These are phyloP conservation scores for Gnathonemus echidnorhynchus DNA, from an alignment of 2,113 vertebrate species.

Conservation along the genomic window DNA sequence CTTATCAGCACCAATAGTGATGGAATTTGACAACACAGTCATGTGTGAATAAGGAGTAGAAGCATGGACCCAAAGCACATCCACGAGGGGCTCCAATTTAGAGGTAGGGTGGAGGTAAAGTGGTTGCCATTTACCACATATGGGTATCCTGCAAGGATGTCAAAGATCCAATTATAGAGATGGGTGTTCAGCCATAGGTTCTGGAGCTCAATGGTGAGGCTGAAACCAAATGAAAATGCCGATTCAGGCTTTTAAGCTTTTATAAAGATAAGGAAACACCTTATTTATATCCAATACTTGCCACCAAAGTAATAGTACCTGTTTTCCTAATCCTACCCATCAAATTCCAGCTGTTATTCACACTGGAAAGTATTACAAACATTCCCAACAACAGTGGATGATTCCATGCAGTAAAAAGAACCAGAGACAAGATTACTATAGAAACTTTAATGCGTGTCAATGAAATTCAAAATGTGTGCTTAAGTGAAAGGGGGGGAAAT, in stretches of 20 bases:
- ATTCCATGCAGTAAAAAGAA: not conserved
- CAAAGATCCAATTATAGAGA: not conserved
- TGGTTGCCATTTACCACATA: not conserved
- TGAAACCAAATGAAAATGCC: not conserved
- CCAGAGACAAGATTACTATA: not conserved
- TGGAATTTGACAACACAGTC: not conserved
- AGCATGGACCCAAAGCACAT: not conserved
- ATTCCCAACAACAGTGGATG: not conserved
- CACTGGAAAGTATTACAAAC: not conserved
- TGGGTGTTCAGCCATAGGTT: not conserved
- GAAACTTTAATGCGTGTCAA: not conserved
- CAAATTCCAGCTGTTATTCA: not conserved
- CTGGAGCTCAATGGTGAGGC: not conserved
- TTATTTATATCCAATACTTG: not conserved
- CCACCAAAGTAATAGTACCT: not conserved
- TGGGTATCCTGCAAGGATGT: not conserved
- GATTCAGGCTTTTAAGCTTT: not conserved
- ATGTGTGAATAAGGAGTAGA: not conserved
- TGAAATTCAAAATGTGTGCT: not conserved
- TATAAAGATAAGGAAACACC: not conserved
- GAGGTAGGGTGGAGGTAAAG: not conserved
- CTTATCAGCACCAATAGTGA: not conserved
- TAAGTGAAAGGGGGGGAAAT: not conserved
- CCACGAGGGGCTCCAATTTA: not conserved
- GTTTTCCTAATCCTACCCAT: not conserved